These are phyloP conservation scores for Cheiracanthium punctorium DNA, from an alignment of 2,888 invertebrate species.

Conservation along the genomic window DNA sequence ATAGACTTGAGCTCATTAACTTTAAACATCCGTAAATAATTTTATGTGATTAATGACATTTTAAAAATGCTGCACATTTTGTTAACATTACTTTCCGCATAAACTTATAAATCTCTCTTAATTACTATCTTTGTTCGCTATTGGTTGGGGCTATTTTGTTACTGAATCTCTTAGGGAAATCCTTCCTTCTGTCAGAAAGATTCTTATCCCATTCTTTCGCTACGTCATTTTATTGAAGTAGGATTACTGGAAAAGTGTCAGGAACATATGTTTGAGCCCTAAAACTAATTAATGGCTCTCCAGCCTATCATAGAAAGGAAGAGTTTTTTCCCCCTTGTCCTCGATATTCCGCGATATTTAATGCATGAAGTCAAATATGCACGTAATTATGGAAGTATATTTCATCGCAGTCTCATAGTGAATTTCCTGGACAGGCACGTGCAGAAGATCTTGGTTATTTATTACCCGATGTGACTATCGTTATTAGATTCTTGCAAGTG, in stretches of 20 bases:
- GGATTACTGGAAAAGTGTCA: conserved; percentile 3
- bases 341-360: background rate
- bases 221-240: background rate
- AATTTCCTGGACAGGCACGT: background rate
- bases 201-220: background rate
- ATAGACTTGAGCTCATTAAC: too few species aligned
- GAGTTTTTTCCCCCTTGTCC: background rate
- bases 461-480: too few species aligned
- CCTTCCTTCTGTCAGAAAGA: background rate
- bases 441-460: too few species aligned
- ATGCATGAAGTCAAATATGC: background rate
- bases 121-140: too few species aligned
- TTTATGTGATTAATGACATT: too few species aligned
- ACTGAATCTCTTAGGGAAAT: background rate
- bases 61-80: too few species aligned
- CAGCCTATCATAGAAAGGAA: background rate
- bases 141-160: background rate
- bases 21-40: too few species aligned
- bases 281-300: background rate
- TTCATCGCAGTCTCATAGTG: background rate
- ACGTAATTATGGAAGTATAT: background rate
- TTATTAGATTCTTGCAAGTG: too few species aligned
- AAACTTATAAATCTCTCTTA: too few species aligned
- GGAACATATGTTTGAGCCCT: conserved; percentile 1
- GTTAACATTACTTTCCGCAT: too few species aligned